phyloP scores from a whole-genome alignment of 2,797 vertebrate species.

The Enteromius radiatus region DNA sequence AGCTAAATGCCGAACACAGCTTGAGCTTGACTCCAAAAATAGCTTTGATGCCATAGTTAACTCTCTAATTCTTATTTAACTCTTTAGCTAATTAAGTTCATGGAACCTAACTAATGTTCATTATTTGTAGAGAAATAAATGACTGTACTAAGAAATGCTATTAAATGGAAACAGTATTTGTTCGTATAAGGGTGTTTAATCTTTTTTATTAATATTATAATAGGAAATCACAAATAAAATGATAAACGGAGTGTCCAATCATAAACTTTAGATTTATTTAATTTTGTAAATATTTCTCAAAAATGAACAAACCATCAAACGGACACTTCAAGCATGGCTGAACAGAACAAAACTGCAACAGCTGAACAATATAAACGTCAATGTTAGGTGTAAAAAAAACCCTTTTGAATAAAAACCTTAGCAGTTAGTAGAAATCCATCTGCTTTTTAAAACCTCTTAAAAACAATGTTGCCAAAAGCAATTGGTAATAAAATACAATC shows the following conservation, averaged over 20 bases:
- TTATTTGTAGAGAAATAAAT: not conserved
- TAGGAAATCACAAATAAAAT: slow-evolving; percentile 5
- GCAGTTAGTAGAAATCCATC: slow-evolving; percentile 14
- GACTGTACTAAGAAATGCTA: not conserved
- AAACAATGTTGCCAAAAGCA: slow-evolving; percentile 34
- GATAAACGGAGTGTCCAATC: not conserved
- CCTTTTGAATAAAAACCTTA: not conserved
- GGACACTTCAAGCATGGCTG: slow-evolving; percentile 49
- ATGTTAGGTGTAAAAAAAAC: slow-evolving; percentile 10
- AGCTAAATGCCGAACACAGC: slow-evolving; percentile 19
- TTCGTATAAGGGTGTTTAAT: not conserved
- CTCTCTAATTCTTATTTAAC: slow-evolving; percentile 31
- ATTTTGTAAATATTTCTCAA: not conserved
- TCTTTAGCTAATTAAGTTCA: slow-evolving; percentile 21
- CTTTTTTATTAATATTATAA: not conserved
- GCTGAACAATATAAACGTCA: slow-evolving; percentile 7
- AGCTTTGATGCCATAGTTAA: slow-evolving; percentile 9
- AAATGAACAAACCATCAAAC: slow-evolving; percentile 30
- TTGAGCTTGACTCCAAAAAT: slow-evolving; percentile 14
- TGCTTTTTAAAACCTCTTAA: slow-evolving; percentile 28
- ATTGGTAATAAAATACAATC: slow-evolving; percentile 11
- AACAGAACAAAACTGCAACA: slow-evolving; percentile 21
- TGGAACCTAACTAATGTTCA: not conserved
- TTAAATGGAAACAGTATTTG: not conserved
- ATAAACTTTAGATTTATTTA: slow-evolving; percentile 6